Percentiles rank a stretch among this genome's conserved stretches.
Conservation (phyloP, 2,113 vertebrate species). For the Nematolebias whitei region DNA sequence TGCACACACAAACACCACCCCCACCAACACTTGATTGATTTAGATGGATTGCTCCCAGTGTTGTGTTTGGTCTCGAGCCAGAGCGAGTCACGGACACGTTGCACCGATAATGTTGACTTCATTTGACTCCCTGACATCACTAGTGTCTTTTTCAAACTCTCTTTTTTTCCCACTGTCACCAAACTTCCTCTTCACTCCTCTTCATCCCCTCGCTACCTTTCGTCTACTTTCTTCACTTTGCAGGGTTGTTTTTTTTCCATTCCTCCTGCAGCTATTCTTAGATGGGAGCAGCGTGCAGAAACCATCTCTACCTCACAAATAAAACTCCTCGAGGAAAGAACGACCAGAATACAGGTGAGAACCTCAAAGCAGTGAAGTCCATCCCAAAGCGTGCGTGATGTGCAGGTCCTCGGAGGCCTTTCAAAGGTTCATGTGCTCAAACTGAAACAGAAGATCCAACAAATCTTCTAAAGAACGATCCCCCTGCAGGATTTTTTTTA, state of each 20-base stretch:
- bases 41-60: conserved; percentile 51
- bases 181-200: background rate
- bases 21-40: conserved; percentile 56
- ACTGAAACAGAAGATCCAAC: conserved; percentile 41
- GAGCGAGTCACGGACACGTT: conserved; percentile 38
- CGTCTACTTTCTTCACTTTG: conserved; percentile 37
- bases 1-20: conserved; percentile 14
- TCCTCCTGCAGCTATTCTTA: conserved; percentile 70
- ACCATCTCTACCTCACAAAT: conserved; percentile 65
- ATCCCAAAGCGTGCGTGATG: conserved; percentile 49
- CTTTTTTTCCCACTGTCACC: conserved; percentile 25
- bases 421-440: conserved; percentile 57
- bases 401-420: conserved; percentile 49
- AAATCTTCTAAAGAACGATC: conserved; percentile 42
- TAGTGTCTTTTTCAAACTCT: conserved; percentile 61
- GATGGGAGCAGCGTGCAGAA: conserved; percentile 70
- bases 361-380: conserved; percentile 56
- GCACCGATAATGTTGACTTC: conserved; percentile 57
- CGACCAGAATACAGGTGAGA: conserved; percentile 58
- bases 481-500: conserved; percentile 19
- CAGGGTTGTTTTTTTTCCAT: conserved; percentile 12
- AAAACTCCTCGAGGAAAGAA: conserved; percentile 51
- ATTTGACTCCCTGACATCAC: conserved; percentile 55
- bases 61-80: conserved; percentile 42
- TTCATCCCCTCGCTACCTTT: conserved; percentile 15